These are phyloP conservation scores for Dendronephthya gigantea DNA, from an alignment of 64 coral and sea anemone genomes.

Conservation along the genomic window DNA sequence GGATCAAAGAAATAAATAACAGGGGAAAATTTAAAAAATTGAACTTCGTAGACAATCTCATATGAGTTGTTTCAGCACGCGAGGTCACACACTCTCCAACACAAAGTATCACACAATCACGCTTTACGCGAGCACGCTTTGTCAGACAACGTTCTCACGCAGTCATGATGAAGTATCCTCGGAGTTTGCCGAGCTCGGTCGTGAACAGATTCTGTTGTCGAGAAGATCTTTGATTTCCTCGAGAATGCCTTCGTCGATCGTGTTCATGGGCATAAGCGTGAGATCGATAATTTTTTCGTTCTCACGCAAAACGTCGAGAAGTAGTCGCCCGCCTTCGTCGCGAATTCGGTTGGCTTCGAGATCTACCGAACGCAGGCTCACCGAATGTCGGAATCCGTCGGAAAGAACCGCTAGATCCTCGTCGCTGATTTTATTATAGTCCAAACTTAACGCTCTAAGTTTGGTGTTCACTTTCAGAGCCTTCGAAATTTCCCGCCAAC, in stretches of 20 bases:
- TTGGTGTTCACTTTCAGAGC: slow-evolving; percentile 50
- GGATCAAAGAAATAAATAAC: no score
- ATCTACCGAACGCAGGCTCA: slow-evolving; percentile 66
- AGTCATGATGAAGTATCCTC: background rate
- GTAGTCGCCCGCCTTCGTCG: slow-evolving; percentile 48
- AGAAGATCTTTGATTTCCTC: background rate
- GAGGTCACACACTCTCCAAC: background rate
- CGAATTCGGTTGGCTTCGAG: slow-evolving; percentile 87
- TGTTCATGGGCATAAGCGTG: background rate
- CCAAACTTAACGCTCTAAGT: slow-evolving; percentile 62
- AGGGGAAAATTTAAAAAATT: no score
- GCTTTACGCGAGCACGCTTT: background rate
- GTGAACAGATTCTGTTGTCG: background rate
- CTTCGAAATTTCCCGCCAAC: slow-evolving; percentile 60
- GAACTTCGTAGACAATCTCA: no score
- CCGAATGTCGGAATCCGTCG: slow-evolving; percentile 59
- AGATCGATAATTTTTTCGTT: background rate
- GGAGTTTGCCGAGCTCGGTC: background rate
- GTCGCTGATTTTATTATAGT: slow-evolving; percentile 73
- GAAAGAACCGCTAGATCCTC: slow-evolving; percentile 57
- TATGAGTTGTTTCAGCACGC: background rate
- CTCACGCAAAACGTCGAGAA: background rate
- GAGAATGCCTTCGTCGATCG: background rate
- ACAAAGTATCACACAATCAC: background rate
- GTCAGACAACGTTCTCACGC: background rate